These are phyloP conservation scores for Presbytis comata DNA, from an alignment of 2,797 vertebrate species.

Conservation along the genomic window DNA sequence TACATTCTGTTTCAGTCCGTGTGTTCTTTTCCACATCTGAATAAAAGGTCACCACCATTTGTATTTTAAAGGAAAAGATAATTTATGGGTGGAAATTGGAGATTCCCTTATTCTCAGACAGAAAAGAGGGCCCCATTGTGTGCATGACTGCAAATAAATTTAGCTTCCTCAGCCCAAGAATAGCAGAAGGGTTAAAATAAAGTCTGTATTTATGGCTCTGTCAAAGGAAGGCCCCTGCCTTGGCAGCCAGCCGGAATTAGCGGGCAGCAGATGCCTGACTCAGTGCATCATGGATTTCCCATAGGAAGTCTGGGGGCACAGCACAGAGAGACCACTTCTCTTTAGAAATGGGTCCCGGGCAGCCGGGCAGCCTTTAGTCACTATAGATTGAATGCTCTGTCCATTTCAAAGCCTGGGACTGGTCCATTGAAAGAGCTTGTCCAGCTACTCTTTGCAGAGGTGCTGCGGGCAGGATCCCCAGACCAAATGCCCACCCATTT, in stretches of 20 bases:
- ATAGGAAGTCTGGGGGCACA: fast-evolving
- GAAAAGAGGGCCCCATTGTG: neutral
- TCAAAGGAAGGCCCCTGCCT: neutral
- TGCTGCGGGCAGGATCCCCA: neutral
- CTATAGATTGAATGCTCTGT: fast-evolving
- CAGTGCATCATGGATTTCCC: neutral
- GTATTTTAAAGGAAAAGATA: neutral
- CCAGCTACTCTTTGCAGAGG: neutral
- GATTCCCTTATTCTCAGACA: neutral
- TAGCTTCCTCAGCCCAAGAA: neutral
- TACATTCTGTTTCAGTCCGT: neutral
- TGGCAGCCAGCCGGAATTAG: neutral
- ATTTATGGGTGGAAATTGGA: neutral
- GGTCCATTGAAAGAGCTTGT: neutral
- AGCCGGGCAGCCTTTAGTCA: fast-evolving
- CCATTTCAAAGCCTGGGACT: neutral
- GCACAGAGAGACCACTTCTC: neutral
- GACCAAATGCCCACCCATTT: neutral
- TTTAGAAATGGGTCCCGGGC: fast-evolving
- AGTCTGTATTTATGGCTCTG: neutral
- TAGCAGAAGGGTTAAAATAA: neutral
- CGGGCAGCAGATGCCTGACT: neutral
- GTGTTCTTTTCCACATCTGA: neutral
- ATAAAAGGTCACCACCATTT: neutral
- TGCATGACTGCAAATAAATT: neutral